phyloP scores from a whole-genome alignment of 2,797 vertebrate genomes.

The Furcifer pardalis region DNA sequence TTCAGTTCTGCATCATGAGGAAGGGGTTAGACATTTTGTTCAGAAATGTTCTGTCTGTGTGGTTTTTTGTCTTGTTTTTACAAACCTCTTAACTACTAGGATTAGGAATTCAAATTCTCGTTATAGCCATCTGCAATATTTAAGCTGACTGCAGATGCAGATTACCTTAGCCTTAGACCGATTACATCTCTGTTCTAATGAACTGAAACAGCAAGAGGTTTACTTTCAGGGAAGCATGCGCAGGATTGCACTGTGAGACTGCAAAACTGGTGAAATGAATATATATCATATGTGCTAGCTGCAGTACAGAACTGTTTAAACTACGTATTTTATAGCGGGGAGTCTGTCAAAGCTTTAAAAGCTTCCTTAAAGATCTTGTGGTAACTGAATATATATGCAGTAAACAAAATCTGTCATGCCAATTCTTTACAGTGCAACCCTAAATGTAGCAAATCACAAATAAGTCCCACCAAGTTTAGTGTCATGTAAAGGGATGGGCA shows the following conservation, averaged over 20 bases:
- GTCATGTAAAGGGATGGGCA: not conserved
- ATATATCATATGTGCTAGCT: not conserved
- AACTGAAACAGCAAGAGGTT: not conserved
- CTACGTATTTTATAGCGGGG: not conserved
- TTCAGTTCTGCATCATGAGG: not conserved
- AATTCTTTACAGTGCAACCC: not conserved
- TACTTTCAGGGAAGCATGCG: not conserved
- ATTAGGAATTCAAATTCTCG: constrained; percentile 3
- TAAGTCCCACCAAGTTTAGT: not conserved
- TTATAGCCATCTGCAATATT: not conserved
- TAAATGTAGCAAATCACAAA: not conserved
- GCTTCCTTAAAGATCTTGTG: not conserved
- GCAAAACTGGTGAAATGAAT: not conserved
- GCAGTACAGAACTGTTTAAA: not conserved
- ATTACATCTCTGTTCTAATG: not conserved
- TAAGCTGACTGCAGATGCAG: not conserved
- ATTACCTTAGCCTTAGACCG: not conserved
- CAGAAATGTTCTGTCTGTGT: not conserved
- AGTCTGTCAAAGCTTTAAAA: not conserved
- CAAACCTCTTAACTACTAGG: constrained; percentile 3
- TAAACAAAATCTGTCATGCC: not conserved
- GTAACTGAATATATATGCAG: not conserved
- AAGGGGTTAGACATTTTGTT: not conserved
- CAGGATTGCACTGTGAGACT: not conserved
- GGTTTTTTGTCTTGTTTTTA: not conserved